Percentiles rank a stretch among this genome's conserved stretches.
Evolutionary conservation across 2,113 vertebrate species (phyloP).

Genomic region (Buteo buteo): DNA sequence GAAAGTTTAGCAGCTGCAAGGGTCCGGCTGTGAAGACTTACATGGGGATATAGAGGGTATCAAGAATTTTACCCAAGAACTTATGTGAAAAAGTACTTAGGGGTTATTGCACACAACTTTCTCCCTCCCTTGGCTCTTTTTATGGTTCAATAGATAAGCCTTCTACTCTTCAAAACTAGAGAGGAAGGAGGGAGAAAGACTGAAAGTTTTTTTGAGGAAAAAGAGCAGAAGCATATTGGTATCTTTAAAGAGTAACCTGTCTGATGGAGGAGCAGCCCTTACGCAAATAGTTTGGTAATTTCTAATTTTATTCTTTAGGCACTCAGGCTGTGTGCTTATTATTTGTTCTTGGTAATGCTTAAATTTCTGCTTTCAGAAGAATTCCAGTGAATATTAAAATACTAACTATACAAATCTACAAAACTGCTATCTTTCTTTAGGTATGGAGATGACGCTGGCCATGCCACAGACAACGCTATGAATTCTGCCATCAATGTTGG

Average conservation of each 20-base stretch:
- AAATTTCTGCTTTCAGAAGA: background rate
- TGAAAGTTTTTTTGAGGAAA: background rate
- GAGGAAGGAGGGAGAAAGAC: background rate
- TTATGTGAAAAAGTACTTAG: background rate
- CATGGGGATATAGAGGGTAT: background rate
- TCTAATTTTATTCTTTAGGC: background rate
- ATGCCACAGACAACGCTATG: slow-evolving; percentile 88
- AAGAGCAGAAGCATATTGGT: background rate
- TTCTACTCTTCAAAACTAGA: background rate
- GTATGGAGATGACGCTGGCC: slow-evolving; percentile 89
- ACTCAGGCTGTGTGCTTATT: background rate
- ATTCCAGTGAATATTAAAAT: background rate
- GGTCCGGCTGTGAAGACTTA: background rate
- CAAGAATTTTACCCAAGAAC: background rate
- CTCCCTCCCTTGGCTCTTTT: background rate
- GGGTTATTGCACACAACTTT: background rate
- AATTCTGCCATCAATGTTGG: slow-evolving; percentile 95
- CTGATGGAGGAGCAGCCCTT: slow-evolving; percentile 10
- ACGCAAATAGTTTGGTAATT: background rate
- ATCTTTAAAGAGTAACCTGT: background rate
- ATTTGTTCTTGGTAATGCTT: background rate
- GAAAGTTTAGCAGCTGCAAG: background rate
- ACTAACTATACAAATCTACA: background rate
- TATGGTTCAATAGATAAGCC: background rate
- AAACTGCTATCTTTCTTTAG: slow-evolving; percentile 69